Conservation (phyloP, 2,888 invertebrate species). For the Apocheima hispidaria region DNA sequence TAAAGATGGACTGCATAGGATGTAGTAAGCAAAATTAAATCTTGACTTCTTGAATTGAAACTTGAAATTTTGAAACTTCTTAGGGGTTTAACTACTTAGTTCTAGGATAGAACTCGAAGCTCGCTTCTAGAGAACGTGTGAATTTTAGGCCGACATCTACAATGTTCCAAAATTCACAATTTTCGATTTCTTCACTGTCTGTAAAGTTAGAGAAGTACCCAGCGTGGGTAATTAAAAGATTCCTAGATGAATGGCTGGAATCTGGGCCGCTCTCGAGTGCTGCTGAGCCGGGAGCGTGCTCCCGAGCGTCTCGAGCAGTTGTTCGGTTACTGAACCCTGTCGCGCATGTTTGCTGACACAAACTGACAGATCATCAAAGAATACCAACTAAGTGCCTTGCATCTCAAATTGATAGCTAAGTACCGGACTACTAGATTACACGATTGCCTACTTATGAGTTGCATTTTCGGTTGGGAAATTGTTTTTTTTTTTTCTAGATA, state of each 20-base stretch:
- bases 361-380: slow-evolving; percentile 10
- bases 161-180: background rate
- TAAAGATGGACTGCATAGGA: background rate
- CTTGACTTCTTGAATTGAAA: too few species aligned
- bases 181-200: background rate
- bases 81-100: too few species aligned
- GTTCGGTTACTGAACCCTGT: slow-evolving; percentile 66
- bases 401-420: background rate
- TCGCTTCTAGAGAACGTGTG: background rate
- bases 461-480: too few species aligned
- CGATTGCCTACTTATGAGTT: too few species aligned
- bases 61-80: too few species aligned
- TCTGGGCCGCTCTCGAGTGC: slow-evolving; percentile 60
- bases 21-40: too few species aligned
- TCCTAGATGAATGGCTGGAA: slow-evolving; percentile 53
- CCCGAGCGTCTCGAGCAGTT: slow-evolving; percentile 51
- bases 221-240: slow-evolving; percentile 37
- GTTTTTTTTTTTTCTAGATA: too few species aligned
- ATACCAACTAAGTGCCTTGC: too few species aligned
- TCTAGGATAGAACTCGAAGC: background rate
- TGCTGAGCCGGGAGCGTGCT: slow-evolving; percentile 48
- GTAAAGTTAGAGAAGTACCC: background rate
- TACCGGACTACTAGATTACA: too few species aligned
- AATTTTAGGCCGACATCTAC: background rate
- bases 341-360: slow-evolving; percentile 58